A percentile compares a stretch with the other conserved stretches of the same genome.
Evolutionary conservation across 1,140 invertebrate species (phyloP).

Genomic region (Drosophila pectinifera): DNA sequence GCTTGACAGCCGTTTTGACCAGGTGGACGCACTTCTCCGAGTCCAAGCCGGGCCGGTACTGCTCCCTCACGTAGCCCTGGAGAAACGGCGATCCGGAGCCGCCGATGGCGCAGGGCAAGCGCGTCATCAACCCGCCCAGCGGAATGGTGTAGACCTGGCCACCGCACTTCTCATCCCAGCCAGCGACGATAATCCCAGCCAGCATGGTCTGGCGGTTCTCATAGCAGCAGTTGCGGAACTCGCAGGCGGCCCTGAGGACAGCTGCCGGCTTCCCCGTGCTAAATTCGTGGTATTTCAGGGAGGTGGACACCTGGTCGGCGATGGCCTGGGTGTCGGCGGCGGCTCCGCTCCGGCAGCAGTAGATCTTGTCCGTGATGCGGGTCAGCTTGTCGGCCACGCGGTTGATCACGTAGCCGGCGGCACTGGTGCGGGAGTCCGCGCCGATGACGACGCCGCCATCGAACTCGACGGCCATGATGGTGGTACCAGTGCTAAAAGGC

Average conservation of each 20-base stretch:
- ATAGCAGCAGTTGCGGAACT: conserved; percentile 97
- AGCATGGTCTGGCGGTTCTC: conserved; percentile 96
- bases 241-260: conserved; percentile 95
- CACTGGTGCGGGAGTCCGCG: conserved; percentile 98
- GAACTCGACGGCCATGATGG: conserved; percentile 98
- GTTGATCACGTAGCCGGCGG: conserved; percentile 96
- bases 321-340: conserved; percentile 99
- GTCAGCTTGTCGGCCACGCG: conserved; percentile 98
- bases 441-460: conserved; percentile 98
- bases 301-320: conserved; percentile 97
- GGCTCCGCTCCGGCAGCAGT: conserved; percentile 98
- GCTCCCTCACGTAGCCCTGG: conserved; percentile 96
- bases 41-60: conserved; percentile 93
- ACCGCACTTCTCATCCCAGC: conserved; percentile 96
- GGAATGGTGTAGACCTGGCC: conserved; percentile 96
- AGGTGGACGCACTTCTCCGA: conserved; percentile 94
- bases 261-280: conserved; percentile 93
- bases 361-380: conserved; percentile 96
- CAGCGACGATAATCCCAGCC: conserved; percentile 96
- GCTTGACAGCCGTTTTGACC: conserved; percentile 92
- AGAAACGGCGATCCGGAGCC: conserved; percentile 98
- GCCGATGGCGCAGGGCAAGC: conserved; percentile 94
- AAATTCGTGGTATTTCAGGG: conserved; percentile 86
- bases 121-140: conserved; percentile 96
- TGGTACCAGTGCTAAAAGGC: conserved; percentile 85